Base-by-base conservation (phyloP, 1,140 invertebrate species). In the Habropoda laboriosa region DNA sequence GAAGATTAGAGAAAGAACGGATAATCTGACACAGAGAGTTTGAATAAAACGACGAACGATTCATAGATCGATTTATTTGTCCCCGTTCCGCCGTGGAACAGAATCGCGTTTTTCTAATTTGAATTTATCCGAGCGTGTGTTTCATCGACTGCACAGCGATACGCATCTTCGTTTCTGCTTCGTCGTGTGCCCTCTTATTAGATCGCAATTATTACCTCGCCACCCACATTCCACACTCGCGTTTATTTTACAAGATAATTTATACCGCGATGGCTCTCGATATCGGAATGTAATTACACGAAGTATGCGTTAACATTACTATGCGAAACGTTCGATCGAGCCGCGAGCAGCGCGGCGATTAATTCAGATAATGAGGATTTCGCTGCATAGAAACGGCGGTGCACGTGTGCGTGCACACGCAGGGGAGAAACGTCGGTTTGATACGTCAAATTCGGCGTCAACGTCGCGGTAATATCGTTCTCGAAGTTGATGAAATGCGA, bases 351-450 rank as follows among this genome's bases (percentile, higher is more conserved):
- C 24, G 18, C 51, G 27, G 18, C 51, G 27, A 71, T 71, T 71
- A 71, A 71, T 58, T 42, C 27, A 13, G 68, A 30, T 71, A 71
- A 71, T 71, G 38, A 71, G 51, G 21, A 42, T 71, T 53, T 57
- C 53, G 53, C 24, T 71, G 27, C 18, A 10, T 38, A 30, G 38
- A 3, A 42, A 57, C 68, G 42, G 38, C n/a, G n/a, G n/a, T n/a
- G n/a, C n/a, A n/a, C n/a, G n/a, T n/a, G n/a, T 32, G 57, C 7
- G 18, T 55, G n/a, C n/a, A 71, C 24, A 38, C 1, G 2, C 21
- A 35, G 27, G 6, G 12, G 10, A 18, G 10, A 66, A 32, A 30
- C 18, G 42, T 51, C 35, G 5, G 40, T 57, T 57, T 27, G 30
- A 42, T 42, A 24, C 38, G 24, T 57, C 10, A 16, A 45, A 71